These are phyloP conservation scores for Anguilla obscura DNA, from an alignment of 2,797 vertebrate species.

Conservation along the genomic window DNA sequence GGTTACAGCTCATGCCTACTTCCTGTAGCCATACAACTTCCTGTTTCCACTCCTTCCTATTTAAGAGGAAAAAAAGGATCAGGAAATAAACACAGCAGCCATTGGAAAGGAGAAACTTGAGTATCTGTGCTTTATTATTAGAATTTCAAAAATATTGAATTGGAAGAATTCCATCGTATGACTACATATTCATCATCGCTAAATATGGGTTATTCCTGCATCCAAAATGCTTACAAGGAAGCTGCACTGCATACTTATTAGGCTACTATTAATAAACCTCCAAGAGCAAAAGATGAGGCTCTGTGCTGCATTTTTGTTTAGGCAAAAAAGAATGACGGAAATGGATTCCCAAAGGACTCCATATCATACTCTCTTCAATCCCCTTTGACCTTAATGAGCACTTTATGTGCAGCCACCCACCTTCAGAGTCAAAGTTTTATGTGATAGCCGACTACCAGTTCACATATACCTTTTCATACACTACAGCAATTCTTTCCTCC, in stretches of 20 bases:
- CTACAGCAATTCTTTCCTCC: constrained; percentile 30
- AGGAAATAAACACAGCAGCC: not conserved
- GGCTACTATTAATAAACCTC: not conserved
- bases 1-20: not conserved
- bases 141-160: not conserved
- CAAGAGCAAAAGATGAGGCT: not conserved
- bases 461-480: constrained; percentile 41
- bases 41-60: not conserved
- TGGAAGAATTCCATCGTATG: not conserved
- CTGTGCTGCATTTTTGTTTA: constrained; percentile 15
- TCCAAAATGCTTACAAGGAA: not conserved
- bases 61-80: not conserved
- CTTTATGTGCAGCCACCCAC: constrained; percentile 38
- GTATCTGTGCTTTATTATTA: not conserved
- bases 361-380: constrained; percentile 60
- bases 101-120: not conserved
- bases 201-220: not conserved
- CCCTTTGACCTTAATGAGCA: constrained; percentile 22
- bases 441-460: constrained; percentile 46
- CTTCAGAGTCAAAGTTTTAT: constrained; percentile 48
- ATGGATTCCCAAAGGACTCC: constrained; percentile 65
- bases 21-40: not conserved
- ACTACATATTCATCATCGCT: not conserved
- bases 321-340: constrained; percentile 52
- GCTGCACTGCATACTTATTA: not conserved